Base-by-base conservation (phyloP, 2,797 vertebrate species). In the Simalia tracyae region DNA sequence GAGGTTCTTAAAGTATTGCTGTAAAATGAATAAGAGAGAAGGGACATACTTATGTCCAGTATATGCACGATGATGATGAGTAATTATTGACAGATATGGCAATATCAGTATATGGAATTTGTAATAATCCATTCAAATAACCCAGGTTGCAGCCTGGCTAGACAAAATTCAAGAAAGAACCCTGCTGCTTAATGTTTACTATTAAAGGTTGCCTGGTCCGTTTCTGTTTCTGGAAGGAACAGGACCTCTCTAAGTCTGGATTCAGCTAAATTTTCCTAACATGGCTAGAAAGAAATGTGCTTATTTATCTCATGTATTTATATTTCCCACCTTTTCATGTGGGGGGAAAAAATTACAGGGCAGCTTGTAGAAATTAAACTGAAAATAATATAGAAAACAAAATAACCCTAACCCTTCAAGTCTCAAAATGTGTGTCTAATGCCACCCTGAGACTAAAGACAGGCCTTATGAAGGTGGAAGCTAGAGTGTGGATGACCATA, bases 181-280 rank as follows among this genome's bases (percentile, higher is more conserved):
- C 22, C 1, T 28, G 50, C 66, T 86, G 60, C 61, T 63, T 22
- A 81, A 57, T 22, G 4, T n/a, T 17, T 46, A 28, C 42, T 31
- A 9, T 90, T 36, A 26, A 42, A 91, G 61, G 81, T 46, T 0
- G 0, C 5, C 31, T 2, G 1, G 28, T 76, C 11, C 2, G 4
- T 72, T 91, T 63, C 19, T 36, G 36, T 66, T 54, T 42, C 12
- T 85, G 22, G 17, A 11, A n/a, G n/a, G 60, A 66, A 85, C 1
- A 26, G 28, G 64, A 63, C 5, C 8, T 59, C 42, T 46, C n/a
- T 6, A 64, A 54, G 60, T 22, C 50, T 85, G n/a, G 46, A 86
- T 56, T 64, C 17, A 36, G 31, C 15, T 28, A 31, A 66, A 31
- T 31, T 4, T 15, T 56, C 5, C 31, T 15, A 61, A 61, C 61